A percentile compares a stretch with the other conserved stretches of the same genome.
Evolutionary conservation across 2,888 invertebrate species (phyloP).

Genomic region (Lamellibrachia columna): DNA sequence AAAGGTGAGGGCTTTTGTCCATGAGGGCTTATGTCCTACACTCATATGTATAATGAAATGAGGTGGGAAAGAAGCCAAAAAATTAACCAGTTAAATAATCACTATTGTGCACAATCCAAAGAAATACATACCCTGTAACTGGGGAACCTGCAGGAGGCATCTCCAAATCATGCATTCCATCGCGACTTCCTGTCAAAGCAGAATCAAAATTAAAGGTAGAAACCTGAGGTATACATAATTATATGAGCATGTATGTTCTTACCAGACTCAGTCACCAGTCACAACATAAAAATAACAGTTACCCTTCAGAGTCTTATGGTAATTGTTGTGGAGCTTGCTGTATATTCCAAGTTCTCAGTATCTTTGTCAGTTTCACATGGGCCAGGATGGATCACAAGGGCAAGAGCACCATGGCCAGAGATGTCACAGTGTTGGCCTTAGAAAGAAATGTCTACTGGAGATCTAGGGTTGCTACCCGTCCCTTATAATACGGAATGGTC

Average conservation of each 20-base stretch:
- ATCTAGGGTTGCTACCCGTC: too few relatives aligned
- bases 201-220: neutral
- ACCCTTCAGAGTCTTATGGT: neutral
- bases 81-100: neutral
- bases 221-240: neutral
- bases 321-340: neutral
- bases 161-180: neutral
- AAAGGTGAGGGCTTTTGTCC: too few relatives aligned
- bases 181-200: conserved; percentile 9
- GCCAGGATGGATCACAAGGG: neutral
- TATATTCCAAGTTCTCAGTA: neutral
- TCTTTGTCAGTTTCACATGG: neutral
- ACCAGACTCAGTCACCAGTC: neutral
- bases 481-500: too few relatives aligned
- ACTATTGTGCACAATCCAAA: neutral
- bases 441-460: too few relatives aligned
- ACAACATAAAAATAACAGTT: neutral
- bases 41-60: neutral
- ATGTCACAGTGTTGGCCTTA: too few relatives aligned
- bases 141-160: neutral
- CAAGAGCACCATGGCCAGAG: neutral
- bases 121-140: neutral
- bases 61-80: neutral
- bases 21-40: neutral
- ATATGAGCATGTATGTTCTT: neutral